Evolutionary conservation across 2,113 vertebrate species (phyloP).

Genomic region (Pica pica): DNA sequence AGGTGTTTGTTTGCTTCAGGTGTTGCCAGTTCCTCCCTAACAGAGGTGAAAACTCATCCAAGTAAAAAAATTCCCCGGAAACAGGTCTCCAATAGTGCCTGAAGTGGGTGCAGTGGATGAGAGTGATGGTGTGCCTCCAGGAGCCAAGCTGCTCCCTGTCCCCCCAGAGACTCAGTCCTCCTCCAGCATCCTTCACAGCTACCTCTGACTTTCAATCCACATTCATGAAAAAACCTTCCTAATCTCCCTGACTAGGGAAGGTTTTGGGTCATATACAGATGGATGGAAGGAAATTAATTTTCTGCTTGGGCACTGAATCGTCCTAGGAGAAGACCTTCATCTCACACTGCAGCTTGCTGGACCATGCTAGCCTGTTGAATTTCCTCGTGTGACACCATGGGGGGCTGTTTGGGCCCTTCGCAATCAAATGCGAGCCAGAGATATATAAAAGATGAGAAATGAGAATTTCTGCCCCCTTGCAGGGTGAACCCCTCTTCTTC

Average conservation of each 20-base stretch:
- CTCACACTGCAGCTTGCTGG: conserved; percentile 3
- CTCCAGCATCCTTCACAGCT: background rate
- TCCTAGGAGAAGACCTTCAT: conserved; percentile 57
- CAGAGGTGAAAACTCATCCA: background rate
- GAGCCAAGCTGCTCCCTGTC: background rate
- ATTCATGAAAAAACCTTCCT: background rate
- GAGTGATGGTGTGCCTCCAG: background rate
- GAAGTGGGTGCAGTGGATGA: background rate
- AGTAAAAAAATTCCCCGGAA: background rate
- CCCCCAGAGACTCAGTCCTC: background rate
- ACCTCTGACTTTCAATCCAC: conserved; percentile 16
- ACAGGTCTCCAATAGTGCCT: background rate
- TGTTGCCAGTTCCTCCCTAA: background rate
- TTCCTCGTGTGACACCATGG: background rate
- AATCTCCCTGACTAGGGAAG: background rate
- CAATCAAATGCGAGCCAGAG: background rate
- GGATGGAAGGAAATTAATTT: conserved; percentile 59
- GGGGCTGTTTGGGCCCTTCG: background rate
- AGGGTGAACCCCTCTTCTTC: background rate
- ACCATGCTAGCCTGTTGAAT: conserved; percentile 40
- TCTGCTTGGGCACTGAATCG: conserved; percentile 51
- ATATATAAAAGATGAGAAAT: background rate
- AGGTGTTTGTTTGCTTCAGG: background rate
- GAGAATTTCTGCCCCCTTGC: background rate
- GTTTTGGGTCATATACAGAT: conserved; percentile 47